Evolutionary conservation across 2,888 invertebrate species (phyloP), one percentile per base, ranked within the genome.

Genomic region (Brassicogethes aeneus): DNA sequence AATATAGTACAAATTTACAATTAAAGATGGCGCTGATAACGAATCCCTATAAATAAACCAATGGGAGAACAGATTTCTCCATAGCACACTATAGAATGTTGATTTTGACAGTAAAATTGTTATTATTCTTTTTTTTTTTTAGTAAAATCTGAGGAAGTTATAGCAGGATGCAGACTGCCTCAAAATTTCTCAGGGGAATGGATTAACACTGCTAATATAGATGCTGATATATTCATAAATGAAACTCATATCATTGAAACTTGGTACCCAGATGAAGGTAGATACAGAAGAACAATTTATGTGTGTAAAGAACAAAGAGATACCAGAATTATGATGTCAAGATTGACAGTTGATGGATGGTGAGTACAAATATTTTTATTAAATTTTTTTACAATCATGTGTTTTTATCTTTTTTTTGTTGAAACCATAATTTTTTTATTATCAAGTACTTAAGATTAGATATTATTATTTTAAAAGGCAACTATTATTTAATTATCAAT

Each of bases 181-280:
- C 86, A 91, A 64, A 95, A 96, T 64, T 93, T 93, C 68, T 80
- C 85, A 0, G 95, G 97, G 0, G 80, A 87, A 15, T 97, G 96
- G 96, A 90, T 95, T 38, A 96, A 96, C 59, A 95, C 96, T 0
- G 95, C 95, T 1, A 95, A 96, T 62, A 88, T 93, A 50, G 94
- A 95, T 65, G 95, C 95, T 0, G 91, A 94, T 66, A 84, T 94
- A 1, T 76, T 80, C 34, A 92, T 97, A 31, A 96, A 96, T 61
- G 89, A 92, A 59, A 97, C 96, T 0, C 96, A 96, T 61, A 93
- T 97, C 29, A 88, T 93, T 54, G 95, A 95, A 70, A 92, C 89
- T 0, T 93, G 89, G 70, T 89, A 89, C 67, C 94, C 95, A 0
- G 95, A 96, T 66, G 88, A 87, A 59, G 87, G 88, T 0, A 76